Evolutionary conservation across 2,797 vertebrate species (phyloP).

Genomic region (Diceros bicornis): DNA sequence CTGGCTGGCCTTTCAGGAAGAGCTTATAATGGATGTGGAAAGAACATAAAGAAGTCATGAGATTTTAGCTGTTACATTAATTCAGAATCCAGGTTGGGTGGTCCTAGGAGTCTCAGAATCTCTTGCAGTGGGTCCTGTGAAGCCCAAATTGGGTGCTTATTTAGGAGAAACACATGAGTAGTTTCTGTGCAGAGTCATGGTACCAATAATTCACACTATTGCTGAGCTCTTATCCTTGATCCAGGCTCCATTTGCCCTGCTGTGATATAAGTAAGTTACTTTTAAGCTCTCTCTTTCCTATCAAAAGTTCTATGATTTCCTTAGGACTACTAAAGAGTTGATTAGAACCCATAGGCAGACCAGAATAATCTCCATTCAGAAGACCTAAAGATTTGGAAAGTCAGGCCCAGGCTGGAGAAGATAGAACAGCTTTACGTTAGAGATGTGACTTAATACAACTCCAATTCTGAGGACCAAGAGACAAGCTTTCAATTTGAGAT

Average conservation of each 20-base stretch:
- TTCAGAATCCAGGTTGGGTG: not conserved
- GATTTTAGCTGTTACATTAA: not conserved
- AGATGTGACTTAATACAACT: not conserved
- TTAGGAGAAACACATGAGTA: not conserved
- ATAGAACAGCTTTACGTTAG: not conserved
- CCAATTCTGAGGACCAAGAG: not conserved
- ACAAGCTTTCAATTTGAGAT: not conserved
- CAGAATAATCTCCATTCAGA: not conserved
- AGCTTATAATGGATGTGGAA: not conserved
- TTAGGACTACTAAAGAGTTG: not conserved
- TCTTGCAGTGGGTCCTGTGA: not conserved
- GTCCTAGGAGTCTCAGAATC: not conserved
- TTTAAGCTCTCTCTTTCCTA: not conserved
- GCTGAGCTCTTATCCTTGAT: not conserved
- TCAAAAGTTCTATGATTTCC: not conserved
- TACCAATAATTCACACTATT: not conserved
- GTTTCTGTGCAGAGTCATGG: not conserved
- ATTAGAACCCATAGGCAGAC: not conserved
- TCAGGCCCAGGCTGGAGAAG: not conserved
- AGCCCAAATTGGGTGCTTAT: not conserved
- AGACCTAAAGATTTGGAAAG: not conserved
- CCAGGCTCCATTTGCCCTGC: not conserved
- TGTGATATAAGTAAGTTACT: not conserved
- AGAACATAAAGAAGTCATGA: not conserved
- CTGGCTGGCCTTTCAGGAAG: not conserved